Conservation (phyloP, 2,888 invertebrate genomes). For the Xestia c-nigrum region DNA sequence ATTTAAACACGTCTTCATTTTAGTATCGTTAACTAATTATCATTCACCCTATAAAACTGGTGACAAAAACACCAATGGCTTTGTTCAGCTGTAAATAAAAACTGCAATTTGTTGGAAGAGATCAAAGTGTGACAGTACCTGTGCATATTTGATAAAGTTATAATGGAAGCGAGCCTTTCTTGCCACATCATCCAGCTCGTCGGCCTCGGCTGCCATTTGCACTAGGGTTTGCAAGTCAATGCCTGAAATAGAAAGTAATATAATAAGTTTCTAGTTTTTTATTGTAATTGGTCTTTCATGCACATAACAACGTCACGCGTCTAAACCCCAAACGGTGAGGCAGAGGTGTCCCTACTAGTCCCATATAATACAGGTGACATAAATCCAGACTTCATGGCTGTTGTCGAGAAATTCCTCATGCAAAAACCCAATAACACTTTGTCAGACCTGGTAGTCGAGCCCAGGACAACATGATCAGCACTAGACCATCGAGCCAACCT, state of each 20-base stretch:
- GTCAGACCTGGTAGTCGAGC: too few relatives aligned
- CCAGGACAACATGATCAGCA: too few relatives aligned
- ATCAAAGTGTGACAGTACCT: conserved; percentile 64
- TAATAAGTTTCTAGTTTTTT: not conserved
- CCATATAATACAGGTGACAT: too few relatives aligned
- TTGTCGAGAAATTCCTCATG: too few relatives aligned
- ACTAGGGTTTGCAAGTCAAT: conserved; percentile 93
- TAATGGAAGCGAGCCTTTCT: conserved; percentile 93
- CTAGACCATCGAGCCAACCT: too few relatives aligned
- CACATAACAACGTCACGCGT: not conserved
- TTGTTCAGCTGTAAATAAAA: not conserved
- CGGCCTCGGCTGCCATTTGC: conserved; percentile 88
- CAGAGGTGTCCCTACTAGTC: too few relatives aligned
- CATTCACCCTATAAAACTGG: too few relatives aligned
- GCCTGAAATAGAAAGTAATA: conserved; percentile 84
- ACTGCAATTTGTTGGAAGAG: not conserved
- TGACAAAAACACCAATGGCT: not conserved
- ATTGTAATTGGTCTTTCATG: not conserved
- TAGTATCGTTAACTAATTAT: too few relatives aligned
- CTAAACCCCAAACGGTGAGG: too few relatives aligned
- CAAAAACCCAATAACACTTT: too few relatives aligned
- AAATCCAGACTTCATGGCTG: too few relatives aligned
- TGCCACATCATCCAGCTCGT: conserved; percentile 93
- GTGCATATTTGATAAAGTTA: conserved; percentile 89
- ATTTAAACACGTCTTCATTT: too few relatives aligned